Evolutionary conservation across 2,113 vertebrate genomes (phyloP).

Genomic region (Sinocyclocheilus maitianheensis): DNA sequence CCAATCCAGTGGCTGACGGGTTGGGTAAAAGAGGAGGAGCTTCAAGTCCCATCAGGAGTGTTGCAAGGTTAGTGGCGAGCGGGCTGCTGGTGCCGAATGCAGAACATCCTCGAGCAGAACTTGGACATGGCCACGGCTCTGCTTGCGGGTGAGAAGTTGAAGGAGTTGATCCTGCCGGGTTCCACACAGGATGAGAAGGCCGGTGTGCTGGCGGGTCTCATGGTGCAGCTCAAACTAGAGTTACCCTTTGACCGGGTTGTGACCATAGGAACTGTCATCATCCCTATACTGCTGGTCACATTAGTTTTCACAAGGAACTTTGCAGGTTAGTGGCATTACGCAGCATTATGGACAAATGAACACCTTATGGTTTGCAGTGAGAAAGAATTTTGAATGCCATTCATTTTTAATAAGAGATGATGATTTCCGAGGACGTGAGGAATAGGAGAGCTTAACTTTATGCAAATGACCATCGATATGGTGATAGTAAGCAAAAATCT

Average conservation of each 20-base stretch:
- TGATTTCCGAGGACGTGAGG: background rate
- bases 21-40: constrained; percentile 29
- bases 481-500: background rate
- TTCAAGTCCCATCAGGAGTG: constrained; percentile 37
- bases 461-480: background rate
- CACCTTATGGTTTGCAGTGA: background rate
- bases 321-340: constrained; percentile 84
- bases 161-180: constrained; percentile 95
- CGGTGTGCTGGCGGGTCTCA: constrained; percentile 87
- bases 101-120: constrained; percentile 96
- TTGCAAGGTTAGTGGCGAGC: constrained; percentile 53
- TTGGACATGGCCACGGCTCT: constrained; percentile 99
- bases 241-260: constrained; percentile 97
- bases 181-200: constrained; percentile 92
- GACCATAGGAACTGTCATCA: constrained; percentile 96
- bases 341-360: background rate
- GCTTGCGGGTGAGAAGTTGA: constrained; percentile 97
- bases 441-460: background rate
- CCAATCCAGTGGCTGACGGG: constrained; percentile 31
- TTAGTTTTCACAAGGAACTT: constrained; percentile 99
- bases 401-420: background rate
- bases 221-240: constrained; percentile 95
- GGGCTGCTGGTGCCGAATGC: constrained; percentile 78
- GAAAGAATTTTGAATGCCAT: background rate
- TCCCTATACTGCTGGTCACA: constrained; percentile 95